A percentile compares a stretch with the other conserved stretches of the same genome.
Evolutionary conservation across 2,888 invertebrate genomes (phyloP).

Genomic region (Parasteatoda lunata): DNA sequence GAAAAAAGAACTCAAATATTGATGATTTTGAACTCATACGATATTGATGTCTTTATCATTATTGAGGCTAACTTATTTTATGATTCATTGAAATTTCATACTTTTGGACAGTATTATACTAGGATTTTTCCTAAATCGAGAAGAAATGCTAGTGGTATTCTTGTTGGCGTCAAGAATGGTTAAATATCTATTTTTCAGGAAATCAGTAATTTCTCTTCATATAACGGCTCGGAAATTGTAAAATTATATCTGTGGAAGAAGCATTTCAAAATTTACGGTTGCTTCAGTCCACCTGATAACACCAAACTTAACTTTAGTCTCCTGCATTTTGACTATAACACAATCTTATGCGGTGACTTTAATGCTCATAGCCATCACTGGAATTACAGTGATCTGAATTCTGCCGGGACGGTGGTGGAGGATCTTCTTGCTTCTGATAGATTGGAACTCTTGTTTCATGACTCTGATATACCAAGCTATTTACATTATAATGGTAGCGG

Average conservation of each 20-base stretch:
- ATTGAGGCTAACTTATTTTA: slow-evolving; percentile 1
- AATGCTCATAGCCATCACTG: slow-evolving; percentile 29
- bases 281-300: slow-evolving; percentile 3
- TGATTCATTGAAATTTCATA: not conserved
- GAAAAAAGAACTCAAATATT: not conserved
- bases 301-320: slow-evolving; percentile 9
- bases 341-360: not conserved
- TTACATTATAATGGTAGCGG: slow-evolving; percentile 3
- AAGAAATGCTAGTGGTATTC: not conserved
- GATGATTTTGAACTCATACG: not conserved
- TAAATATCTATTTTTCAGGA: not conserved
- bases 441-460: slow-evolving; percentile 14
- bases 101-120: not conserved
- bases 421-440: slow-evolving; percentile 31
- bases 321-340: not conserved
- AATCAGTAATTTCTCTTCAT: slow-evolving; percentile 13
- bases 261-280: slow-evolving; percentile 13
- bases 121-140: not conserved
- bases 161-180: slow-evolving; percentile 1
- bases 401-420: slow-evolving; percentile 1
- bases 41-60: slow-evolving; percentile 5
- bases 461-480: slow-evolving; percentile 15
- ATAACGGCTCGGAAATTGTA: slow-evolving; percentile 16
- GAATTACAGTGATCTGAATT: not conserved
- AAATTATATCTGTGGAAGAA: slow-evolving; percentile 15